A percentile compares a stretch with the other conserved stretches of the same genome.
Conservation (phyloP, 2,888 invertebrate genomes). For the Pristionchus japonicus region DNA sequence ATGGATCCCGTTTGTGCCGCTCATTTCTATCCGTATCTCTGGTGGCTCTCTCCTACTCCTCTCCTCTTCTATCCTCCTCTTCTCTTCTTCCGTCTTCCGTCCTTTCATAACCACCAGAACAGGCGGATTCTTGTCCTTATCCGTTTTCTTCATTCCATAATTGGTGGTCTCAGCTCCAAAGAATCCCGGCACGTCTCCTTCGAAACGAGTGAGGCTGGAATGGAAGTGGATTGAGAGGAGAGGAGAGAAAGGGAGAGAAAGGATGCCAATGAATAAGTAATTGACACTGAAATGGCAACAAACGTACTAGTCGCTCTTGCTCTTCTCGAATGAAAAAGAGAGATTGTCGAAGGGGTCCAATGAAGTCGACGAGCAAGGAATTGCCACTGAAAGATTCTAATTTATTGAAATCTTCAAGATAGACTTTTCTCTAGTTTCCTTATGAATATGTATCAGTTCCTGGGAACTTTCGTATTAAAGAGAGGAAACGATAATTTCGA, state of each 20-base stretch:
- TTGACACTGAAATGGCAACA: not conserved
- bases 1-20: constrained; percentile 18
- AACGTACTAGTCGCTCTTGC: constrained; percentile 17
- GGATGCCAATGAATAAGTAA: not conserved
- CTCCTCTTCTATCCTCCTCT: constrained; percentile 1
- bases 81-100: not conserved
- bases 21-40: not conserved
- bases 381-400: not conserved
- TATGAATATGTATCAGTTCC: not conserved
- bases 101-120: constrained; percentile 6
- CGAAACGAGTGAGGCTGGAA: constrained; percentile 36
- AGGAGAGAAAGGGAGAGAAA: not conserved
- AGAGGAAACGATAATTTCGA: not conserved
- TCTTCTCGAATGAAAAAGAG: not conserved
- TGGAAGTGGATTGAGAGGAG: not conserved
- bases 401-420: not conserved
- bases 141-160: constrained; percentile 33
- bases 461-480: not conserved
- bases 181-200: not conserved
- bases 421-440: not conserved
- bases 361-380: not conserved
- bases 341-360: not conserved
- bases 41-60: not conserved
- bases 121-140: constrained; percentile 31
- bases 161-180: not conserved